Evolutionary conservation across 1,140 invertebrate species (phyloP), one percentile per base, ranked within the genome.

Genomic region (Dendroctonus valens): DNA sequence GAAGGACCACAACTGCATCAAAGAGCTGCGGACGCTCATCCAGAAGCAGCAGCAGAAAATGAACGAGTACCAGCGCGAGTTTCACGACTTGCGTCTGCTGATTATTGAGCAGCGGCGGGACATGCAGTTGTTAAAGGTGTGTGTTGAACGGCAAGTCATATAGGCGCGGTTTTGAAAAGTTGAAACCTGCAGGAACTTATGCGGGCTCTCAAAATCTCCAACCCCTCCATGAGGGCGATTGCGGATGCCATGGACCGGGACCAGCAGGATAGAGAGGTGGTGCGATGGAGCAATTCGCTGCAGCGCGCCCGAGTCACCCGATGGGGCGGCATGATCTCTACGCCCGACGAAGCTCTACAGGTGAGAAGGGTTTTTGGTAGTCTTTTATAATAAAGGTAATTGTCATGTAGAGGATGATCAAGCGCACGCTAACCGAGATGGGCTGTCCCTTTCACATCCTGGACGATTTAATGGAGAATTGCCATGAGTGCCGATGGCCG

Each of bases 291-390:
- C 39, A 88, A 85, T 67, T 90, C 91, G 2, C 79, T 98, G 15
- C 85, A 91, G 11, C 81, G 92, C 54, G 95, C 95, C 2, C 81
- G 93, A 70, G 94, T 97, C 38, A 96, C 93, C 2, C 83, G 95
- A 57, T 98, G 95, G 96, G 96, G 95, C 59, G 95, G 95, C 59
- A 97, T 98, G 93, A 97, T 97, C 63, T 96, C 93, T 12, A 98
- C 96, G 1, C 96, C 95, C 5, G 95, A 98, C 82, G 91, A 93
- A 79, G 86, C 92, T 41, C 81, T 97, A 70, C 94, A 97, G 85
- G 91, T 93, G 78, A 73, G 58, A 52, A 52, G 15, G 8, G 26
- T 26, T 52, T 12, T n/a, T 40, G 26, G 7, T 7, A 55, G 39
- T 8, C 8, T 59, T 52, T n/a, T 12, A 52, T 8, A 12, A 52